These are phyloP conservation scores for Eurystomus glaucurus DNA, from an alignment of 2,797 vertebrate species.

Conservation along the genomic window DNA sequence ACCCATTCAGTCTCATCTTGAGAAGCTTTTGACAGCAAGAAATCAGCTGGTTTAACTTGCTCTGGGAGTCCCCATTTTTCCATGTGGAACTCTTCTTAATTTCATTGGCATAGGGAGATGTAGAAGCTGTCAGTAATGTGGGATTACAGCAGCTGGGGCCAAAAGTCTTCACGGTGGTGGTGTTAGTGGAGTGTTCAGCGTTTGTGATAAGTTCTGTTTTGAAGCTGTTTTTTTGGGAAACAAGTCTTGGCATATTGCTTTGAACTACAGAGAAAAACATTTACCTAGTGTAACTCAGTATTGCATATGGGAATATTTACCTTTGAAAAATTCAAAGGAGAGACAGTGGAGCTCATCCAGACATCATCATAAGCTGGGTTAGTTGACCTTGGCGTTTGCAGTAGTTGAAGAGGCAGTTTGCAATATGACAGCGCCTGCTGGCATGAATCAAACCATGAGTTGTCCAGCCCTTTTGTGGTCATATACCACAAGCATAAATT, in stretches of 20 bases:
- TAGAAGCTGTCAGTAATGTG: not conserved
- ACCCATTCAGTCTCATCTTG: not conserved
- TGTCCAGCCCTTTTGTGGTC: conserved; percentile 29
- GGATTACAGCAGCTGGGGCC: not conserved
- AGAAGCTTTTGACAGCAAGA: not conserved
- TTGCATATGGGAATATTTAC: conserved; percentile 54
- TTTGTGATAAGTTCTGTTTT: conserved; percentile 7
- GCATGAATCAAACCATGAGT: not conserved
- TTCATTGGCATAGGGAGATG: not conserved
- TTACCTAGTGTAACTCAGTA: conserved; percentile 39
- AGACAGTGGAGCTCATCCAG: conserved; percentile 45
- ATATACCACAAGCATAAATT: not conserved
- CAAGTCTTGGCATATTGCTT: not conserved
- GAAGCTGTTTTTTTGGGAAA: conserved; percentile 37
- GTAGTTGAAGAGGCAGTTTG: conserved; percentile 36
- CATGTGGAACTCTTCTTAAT: not conserved
- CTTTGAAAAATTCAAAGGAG: conserved; percentile 30
- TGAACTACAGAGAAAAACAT: not conserved
- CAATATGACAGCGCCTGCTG: not conserved
- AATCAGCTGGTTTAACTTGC: not conserved
- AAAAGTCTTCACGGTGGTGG: not conserved
- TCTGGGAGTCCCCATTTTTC: rapidly evolving
- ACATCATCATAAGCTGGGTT: not conserved
- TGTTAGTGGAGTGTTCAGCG: not conserved
- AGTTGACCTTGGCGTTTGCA: conserved; percentile 35